Percentiles rank a stretch among this genome's conserved stretches.
These are phyloP conservation scores for Halictus quadricinctus DNA, from an alignment of 2,888 invertebrate genomes.

Conservation along the genomic window DNA sequence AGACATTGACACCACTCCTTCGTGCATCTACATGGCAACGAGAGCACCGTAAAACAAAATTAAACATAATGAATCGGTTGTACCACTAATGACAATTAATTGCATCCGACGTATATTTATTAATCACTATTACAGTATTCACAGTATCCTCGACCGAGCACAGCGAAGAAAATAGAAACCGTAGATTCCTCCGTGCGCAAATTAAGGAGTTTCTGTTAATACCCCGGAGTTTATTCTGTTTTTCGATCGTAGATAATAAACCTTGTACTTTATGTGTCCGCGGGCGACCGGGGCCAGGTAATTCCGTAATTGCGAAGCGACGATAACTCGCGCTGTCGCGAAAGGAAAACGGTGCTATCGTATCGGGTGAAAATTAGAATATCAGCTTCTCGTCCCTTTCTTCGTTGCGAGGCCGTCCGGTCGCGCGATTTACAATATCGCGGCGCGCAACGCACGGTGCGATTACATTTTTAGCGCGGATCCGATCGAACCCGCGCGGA, in stretches of 20 bases:
- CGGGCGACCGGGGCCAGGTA: slow-evolving; percentile 32
- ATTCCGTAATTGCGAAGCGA: slow-evolving; percentile 10
- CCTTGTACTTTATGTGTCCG: neutral
- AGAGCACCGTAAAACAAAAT: neutral
- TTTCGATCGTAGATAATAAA: neutral
- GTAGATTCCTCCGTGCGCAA: neutral
- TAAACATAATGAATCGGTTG: neutral
- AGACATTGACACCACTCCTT: neutral
- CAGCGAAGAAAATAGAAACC: neutral
- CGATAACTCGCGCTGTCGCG: slow-evolving; percentile 28
- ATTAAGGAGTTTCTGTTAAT: neutral
- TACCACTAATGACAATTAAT: neutral
- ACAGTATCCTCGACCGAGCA: neutral
- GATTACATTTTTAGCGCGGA: slow-evolving; percentile 40
- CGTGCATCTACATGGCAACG: neutral
- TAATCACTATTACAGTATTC: neutral
- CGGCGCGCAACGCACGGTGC: neutral
- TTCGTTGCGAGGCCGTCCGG: neutral
- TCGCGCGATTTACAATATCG: slow-evolving; percentile 21
- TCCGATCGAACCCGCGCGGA: slow-evolving; percentile 26
- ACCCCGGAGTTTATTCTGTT: neutral
- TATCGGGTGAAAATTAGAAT: slow-evolving; percentile 50
- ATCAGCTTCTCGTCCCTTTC: slow-evolving; percentile 14
- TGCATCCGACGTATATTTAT: neutral
- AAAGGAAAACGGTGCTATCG: neutral